Evolutionary conservation across 2,888 invertebrate genomes (phyloP).

Genomic region (Ichneumon xanthorius): DNA sequence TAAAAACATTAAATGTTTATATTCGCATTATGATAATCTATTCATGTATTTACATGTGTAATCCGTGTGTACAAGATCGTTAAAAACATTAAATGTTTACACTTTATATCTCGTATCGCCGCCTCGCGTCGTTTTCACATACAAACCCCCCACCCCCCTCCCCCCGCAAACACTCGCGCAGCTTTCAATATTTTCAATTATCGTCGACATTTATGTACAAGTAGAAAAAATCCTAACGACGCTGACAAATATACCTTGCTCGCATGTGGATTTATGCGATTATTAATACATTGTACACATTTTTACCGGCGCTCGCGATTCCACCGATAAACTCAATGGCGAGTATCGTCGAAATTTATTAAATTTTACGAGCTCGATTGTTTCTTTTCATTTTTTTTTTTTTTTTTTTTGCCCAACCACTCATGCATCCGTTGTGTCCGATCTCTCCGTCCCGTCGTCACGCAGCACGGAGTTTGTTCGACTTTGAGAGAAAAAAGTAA

Average conservation of each 20-base stretch:
- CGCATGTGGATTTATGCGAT: conserved; percentile 70
- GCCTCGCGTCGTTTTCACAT: conserved; percentile 30
- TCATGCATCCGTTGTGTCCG: background rate
- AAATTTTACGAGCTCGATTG: conserved; percentile 18
- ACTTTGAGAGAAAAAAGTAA: conserved; percentile 3
- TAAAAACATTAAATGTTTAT: conserved; percentile 84
- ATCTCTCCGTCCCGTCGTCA: background rate
- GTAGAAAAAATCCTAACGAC: conserved; percentile 80
- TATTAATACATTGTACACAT: conserved; percentile 74
- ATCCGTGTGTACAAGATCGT: conserved; percentile 83
- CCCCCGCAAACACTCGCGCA: conserved; percentile 16
- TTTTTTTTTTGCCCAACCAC: background rate
- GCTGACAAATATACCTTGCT: conserved; percentile 74
- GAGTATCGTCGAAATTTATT: conserved; percentile 35
- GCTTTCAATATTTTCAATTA: conserved; percentile 73
- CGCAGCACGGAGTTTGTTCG: background rate
- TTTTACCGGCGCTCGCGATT: conserved; percentile 64
- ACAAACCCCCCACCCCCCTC: conserved; percentile 5
- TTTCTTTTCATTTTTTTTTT: conserved; percentile 7
- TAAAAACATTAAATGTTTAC: conserved; percentile 84
- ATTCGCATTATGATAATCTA: conserved; percentile 73
- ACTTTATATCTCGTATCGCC: conserved; percentile 66
- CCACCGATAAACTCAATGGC: conserved; percentile 46
- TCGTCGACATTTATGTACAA: conserved; percentile 74
- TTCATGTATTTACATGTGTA: conserved; percentile 83